Conservation (phyloP, 2,888 invertebrate genomes). For the Pollenia amentaria region DNA sequence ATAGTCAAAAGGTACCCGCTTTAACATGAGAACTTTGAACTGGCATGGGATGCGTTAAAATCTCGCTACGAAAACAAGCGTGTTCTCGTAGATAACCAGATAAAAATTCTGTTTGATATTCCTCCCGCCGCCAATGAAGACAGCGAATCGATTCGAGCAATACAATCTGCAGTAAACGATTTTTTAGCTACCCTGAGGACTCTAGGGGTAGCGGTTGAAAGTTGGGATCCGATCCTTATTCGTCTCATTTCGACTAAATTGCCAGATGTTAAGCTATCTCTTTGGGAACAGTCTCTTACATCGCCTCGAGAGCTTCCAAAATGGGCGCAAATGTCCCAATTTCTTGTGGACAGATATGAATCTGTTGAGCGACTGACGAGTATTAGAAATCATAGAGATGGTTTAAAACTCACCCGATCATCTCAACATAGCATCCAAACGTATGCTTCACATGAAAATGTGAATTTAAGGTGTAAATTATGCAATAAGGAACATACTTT, state of each 20-base stretch:
- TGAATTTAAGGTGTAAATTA: neutral
- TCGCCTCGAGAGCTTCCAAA: constrained; percentile 14
- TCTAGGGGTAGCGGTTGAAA: neutral
- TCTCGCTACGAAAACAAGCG: neutral
- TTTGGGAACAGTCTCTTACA: constrained; percentile 24
- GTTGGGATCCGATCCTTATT: constrained; percentile 11
- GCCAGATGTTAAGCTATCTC: neutral
- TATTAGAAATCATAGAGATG: neutral
- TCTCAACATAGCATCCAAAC: neutral
- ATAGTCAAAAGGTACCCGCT: neutral
- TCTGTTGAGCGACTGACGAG: neutral
- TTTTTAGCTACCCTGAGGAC: neutral
- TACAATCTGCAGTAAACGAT: constrained; percentile 6
- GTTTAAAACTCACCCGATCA: neutral
- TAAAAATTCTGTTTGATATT: neutral
- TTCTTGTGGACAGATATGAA: constrained; percentile 7
- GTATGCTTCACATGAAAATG: neutral
- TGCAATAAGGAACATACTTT: neutral
- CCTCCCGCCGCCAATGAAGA: neutral
- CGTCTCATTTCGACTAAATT: constrained; percentile 15
- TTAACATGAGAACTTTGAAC: neutral
- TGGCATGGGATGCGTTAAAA: neutral
- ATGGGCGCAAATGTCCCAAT: constrained; percentile 36
- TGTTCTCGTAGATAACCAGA: neutral
- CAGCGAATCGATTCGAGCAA: neutral